Evolutionary conservation across 2,888 invertebrate genomes (phyloP), one percentile per base, ranked within the genome.

Genomic region (Hanleya hanleyi): DNA sequence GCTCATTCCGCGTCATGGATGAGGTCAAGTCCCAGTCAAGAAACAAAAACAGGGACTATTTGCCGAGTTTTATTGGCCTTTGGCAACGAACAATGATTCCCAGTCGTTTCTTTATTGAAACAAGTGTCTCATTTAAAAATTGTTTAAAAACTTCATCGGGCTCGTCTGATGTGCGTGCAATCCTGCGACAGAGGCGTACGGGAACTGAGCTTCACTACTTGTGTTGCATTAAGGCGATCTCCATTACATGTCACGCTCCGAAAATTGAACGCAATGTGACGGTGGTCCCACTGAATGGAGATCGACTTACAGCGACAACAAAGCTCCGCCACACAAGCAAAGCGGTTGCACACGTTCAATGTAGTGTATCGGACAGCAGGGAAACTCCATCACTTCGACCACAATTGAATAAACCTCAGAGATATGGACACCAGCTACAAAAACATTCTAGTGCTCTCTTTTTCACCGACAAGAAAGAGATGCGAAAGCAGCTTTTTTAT

Each of bases 21-120:
- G n/a, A 18, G 2, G 22, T 47, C n/a, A 22, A 4, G 47, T 18
- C 18, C n/a, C 5, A 57, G 12, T 57, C 57, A 18, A 57, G 57
- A 57, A 57, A 57, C 57, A 57, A 57, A 2, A 57, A 57, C 57
- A 57, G 12, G 26, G 26, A 29, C 57, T 57, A 57, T 57, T 57
- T 57, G 57, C 57, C 15, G 26, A 26, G 57, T 29, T 29, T 57
- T 57, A 57, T 57, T 57, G 26, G 57, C 57, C 57, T 57, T 57
- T 57, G 15, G 29, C 22, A 57, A 57, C 26, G 12, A 15, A 29
- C 29, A 57, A 57, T 57, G 57, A 57, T 57, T 57, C 29, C 29
- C 57, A 57, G 57, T 15, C 57, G 32, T 29, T 57, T 18, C 57
- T 57, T 57, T 57, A 57, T 57, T 57, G 57, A 57, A 57, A 57